Percentiles rank a stretch among this genome's conserved stretches.
Evolutionary conservation across 92 coral and sea anemone genomes (phyloP).

Genomic region (Metridium senile): DNA sequence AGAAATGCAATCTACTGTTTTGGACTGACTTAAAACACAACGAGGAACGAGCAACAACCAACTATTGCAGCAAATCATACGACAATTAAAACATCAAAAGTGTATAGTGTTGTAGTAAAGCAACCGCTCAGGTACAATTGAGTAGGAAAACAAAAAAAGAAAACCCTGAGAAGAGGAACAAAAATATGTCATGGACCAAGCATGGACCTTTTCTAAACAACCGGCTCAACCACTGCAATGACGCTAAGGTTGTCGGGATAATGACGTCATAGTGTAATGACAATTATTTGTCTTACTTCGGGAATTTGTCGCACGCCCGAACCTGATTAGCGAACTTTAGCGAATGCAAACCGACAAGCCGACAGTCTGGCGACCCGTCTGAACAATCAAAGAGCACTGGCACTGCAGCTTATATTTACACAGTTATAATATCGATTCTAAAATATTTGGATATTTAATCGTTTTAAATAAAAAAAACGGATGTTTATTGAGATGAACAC

Average conservation of each 20-base stretch:
- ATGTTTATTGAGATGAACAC: not conserved
- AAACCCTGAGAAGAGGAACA: constrained; percentile 56
- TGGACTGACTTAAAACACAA: constrained; percentile 32
- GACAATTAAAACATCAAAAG: constrained; percentile 1
- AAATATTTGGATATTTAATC: too few relatives aligned
- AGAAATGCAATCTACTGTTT: constrained; percentile 45
- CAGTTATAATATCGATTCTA: too few relatives aligned
- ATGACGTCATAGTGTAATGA: constrained; percentile 52
- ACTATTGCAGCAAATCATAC: constrained; percentile 19
- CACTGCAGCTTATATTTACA: not conserved
- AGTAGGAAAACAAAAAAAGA: constrained; percentile 52
- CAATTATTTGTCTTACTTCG: constrained; percentile 9
- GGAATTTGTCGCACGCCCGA: constrained; percentile 32
- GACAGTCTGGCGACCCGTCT: constrained; percentile 12
- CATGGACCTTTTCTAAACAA: constrained; percentile 69
- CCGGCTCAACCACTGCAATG: constrained; percentile 68
- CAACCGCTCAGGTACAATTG: constrained; percentile 30
- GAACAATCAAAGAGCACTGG: not conserved
- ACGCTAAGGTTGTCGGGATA: constrained; percentile 35
- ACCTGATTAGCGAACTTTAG: not conserved
- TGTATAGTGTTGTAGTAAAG: constrained; percentile 13
- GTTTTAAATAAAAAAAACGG: not conserved
- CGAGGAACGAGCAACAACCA: constrained; percentile 42
- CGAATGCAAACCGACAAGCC: constrained; percentile 9
- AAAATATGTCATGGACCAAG: constrained; percentile 49